Evolutionary conservation across 2,113 vertebrate species (phyloP).

Genomic region (Pluvianellus socialis): DNA sequence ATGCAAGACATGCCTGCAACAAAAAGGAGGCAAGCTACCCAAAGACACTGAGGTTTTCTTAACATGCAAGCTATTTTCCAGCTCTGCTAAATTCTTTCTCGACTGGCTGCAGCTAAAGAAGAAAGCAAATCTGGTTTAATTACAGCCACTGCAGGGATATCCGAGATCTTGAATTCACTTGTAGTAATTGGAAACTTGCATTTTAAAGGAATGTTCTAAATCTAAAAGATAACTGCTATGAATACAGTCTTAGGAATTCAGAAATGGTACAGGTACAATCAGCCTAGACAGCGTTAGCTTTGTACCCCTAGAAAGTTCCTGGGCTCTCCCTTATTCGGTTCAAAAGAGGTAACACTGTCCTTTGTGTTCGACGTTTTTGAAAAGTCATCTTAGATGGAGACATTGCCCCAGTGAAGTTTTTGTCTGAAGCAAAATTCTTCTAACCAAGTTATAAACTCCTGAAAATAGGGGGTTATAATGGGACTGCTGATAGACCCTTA

Average conservation of each 20-base stretch:
- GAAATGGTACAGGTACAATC: neutral
- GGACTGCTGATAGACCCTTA: constrained; percentile 52
- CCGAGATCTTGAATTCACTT: constrained; percentile 22
- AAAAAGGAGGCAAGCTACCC: neutral
- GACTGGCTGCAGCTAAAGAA: neutral
- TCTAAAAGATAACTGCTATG: neutral
- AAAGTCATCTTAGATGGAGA: constrained; percentile 13
- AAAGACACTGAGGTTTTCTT: neutral
- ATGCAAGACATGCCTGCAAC: neutral
- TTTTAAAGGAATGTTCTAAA: constrained; percentile 28
- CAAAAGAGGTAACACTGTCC: neutral
- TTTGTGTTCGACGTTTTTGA: neutral
- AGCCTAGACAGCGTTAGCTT: neutral
- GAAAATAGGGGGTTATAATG: constrained; percentile 43
- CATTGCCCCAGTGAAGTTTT: constrained; percentile 26
- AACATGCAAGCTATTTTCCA: neutral
- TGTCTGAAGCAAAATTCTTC: constrained; percentile 48
- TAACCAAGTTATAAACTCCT: constrained; percentile 43
- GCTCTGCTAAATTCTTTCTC: neutral
- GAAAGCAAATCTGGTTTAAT: constrained; percentile 20
- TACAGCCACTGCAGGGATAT: constrained; percentile 42
- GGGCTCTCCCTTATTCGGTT: neutral
- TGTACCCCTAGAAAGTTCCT: neutral
- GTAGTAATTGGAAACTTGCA: constrained; percentile 34
- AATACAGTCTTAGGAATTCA: neutral